Base-by-base conservation (phyloP, 2,888 invertebrate species). In the Phengaris alcon region DNA sequence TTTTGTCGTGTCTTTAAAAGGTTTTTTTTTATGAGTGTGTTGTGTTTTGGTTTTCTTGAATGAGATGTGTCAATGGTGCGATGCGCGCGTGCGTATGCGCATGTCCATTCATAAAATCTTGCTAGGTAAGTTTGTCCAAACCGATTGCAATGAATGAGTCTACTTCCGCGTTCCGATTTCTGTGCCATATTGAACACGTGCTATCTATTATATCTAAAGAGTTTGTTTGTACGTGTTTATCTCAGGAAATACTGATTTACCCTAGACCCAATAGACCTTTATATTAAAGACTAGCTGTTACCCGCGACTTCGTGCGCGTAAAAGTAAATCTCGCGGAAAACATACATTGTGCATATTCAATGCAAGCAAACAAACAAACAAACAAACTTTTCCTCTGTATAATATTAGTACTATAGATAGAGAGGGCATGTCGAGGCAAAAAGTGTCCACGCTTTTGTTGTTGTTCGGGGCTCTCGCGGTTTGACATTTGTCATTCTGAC, bases 11-110 rank as follows among this genome's bases (percentile, higher is more conserved):
- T 78, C 90, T 90, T 88, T 87, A 85, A 83, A 79, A 82, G 82
- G 3, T 77, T 76, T 64, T 74, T 69, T 77, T 68, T 75, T 70
- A 77, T 75, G 76, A 76, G 78, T 77, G 76, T 76, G 80, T 79
- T 78, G 76, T 83, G 83, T 85, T 77, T 79, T 76, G 79, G 80
- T 79, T 48, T 86, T 86, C 83, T 75, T 76, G 75, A 76, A 78
- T 79, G 87, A 87, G 87, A 89, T 90, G 89, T 90, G 89, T 92
- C 90, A 92, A 91, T 91, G 92, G 90, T 80, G 77, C 77, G 78
- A 70, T 48, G 22, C 82, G 85, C 87, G 89, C 84, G 81, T 81
- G 87, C 88, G 89, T 88, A 85, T 82, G 82, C 80, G 81, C 77
- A 73, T 79, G 79, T 79, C 80, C 89, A 88, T 88, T 88, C 86